Conservation (phyloP, 2,888 invertebrate genomes). For the Heliconius aoede region DNA sequence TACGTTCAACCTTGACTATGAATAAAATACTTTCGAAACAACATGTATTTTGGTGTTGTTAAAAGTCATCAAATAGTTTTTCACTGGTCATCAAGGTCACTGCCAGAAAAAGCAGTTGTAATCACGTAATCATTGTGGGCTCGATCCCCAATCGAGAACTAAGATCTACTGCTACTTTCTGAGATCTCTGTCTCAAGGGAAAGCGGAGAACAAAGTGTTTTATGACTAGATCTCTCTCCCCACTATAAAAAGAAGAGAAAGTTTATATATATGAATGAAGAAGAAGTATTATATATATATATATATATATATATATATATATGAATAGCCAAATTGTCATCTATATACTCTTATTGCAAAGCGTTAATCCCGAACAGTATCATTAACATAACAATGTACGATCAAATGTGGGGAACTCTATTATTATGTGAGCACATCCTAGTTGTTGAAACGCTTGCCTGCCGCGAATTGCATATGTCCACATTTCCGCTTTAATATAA, state of each 20-base stretch:
- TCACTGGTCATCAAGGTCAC: conserved; percentile 9
- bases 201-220: neutral
- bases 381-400: neutral
- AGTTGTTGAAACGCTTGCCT: neutral
- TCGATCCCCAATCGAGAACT: no score
- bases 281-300: no score
- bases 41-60: conserved; percentile 17
- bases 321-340: neutral
- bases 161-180: no score
- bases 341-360: neutral
- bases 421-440: neutral
- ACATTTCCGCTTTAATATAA: conserved; percentile 2
- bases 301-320: no score
- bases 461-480: neutral
- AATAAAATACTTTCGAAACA: conserved; percentile 2
- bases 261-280: no score
- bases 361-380: neutral
- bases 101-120: no score
- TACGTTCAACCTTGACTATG: neutral
- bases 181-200: no score
- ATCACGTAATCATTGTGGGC: neutral
- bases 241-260: no score
- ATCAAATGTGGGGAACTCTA: neutral
- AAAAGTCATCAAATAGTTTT: conserved; percentile 7
- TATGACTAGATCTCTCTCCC: neutral